Conservation (phyloP, 1,140 invertebrate genomes). For the Drosophila eugracilis region DNA sequence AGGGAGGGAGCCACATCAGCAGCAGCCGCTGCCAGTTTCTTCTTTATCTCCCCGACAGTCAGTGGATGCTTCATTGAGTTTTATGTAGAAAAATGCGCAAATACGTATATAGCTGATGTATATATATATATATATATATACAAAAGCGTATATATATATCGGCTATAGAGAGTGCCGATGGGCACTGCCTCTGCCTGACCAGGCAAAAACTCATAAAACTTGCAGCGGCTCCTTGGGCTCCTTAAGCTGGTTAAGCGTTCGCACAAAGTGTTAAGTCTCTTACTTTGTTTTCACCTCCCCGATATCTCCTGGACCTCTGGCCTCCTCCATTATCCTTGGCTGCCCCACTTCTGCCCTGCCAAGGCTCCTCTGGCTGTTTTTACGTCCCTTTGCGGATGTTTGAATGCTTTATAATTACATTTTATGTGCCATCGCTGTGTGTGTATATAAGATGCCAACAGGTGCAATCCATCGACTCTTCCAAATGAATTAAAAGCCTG, state of each 20-base stretch:
- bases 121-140: conserved; percentile 3
- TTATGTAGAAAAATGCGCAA: conserved; percentile 66
- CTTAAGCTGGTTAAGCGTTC: conserved; percentile 75
- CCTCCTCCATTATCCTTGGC: background rate
- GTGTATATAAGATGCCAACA: conserved; percentile 56
- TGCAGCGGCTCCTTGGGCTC: conserved; percentile 51
- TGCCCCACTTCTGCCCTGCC: too few relatives aligned
- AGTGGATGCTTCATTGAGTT: conserved; percentile 76
- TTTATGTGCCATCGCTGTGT: conserved; percentile 57
- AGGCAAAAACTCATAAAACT: conserved; percentile 68
- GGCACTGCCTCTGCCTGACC: conserved; percentile 24
- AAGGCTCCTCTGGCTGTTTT: too few relatives aligned
- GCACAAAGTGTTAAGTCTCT: conserved; percentile 74
- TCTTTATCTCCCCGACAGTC: conserved; percentile 69
- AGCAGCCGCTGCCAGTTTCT: conserved; percentile 45
- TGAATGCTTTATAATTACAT: conserved; percentile 80
- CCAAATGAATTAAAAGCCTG: conserved; percentile 18
- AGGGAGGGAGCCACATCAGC: conserved; percentile 2
- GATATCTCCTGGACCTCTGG: background rate
- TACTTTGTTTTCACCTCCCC: conserved; percentile 45
- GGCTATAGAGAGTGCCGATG: conserved; percentile 12
- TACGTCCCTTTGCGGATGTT: conserved; percentile 43
- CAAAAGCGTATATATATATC: conserved; percentile 1
- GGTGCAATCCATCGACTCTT: conserved; percentile 49
- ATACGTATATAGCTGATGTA: conserved; percentile 21